A percentile compares a stretch with the other conserved stretches of the same genome.
phyloP scores from a whole-genome alignment of 2,797 vertebrate genomes.

The Sebastiscus tertius region DNA sequence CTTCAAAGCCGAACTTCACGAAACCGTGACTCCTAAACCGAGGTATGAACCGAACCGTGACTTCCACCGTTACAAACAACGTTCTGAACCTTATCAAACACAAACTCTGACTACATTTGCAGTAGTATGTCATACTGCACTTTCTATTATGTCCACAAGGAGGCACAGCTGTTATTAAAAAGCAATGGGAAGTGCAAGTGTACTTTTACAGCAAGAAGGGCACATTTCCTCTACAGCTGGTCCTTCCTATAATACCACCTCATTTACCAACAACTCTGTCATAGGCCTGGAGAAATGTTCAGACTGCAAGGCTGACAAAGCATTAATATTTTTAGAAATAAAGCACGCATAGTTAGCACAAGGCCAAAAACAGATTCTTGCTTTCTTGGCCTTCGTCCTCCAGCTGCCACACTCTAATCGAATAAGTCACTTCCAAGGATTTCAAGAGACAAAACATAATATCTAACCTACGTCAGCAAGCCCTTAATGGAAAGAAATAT shows the following conservation, averaged over 20 bases:
- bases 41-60: not conserved
- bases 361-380: conserved; percentile 6
- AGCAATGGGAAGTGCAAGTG: conserved; percentile 12
- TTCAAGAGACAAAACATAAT: conserved; percentile 46
- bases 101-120: not conserved
- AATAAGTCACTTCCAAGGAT: conserved; percentile 12
- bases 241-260: conserved; percentile 17
- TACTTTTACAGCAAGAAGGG: not conserved
- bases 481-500: conserved; percentile 25
- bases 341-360: not conserved
- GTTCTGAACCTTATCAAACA: not conserved
- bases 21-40: not conserved
- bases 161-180: conserved; percentile 33
- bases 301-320: not conserved
- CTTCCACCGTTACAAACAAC: not conserved
- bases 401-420: not conserved
- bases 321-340: not conserved
- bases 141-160: conserved; percentile 42
- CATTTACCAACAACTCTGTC: conserved; percentile 12
- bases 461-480: conserved; percentile 36
- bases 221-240: conserved; percentile 37
- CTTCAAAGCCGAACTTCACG: not conserved
- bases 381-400: not conserved
- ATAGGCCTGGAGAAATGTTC: not conserved
- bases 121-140: not conserved